Evolutionary conservation across 2,888 invertebrate genomes (phyloP), one percentile per base, ranked within the genome.

Genomic region (Nemoura dubitans): DNA sequence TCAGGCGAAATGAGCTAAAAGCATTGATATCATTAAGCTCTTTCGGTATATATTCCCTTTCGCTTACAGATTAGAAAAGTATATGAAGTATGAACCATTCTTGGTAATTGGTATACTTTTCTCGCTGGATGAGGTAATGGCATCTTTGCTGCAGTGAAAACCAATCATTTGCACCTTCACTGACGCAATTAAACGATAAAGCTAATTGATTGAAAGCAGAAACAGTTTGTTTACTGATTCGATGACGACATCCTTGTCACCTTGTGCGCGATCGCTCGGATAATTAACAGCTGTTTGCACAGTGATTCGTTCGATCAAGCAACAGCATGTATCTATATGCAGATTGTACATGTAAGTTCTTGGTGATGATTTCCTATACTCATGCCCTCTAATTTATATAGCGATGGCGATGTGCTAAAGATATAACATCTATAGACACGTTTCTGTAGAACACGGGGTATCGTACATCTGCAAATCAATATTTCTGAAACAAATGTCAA

Each of bases 171-270:
- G 21, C 59, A 59, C 59, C 59, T 59, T 21, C 21, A 21, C 59
- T 10, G 21, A 59, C 59, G 59, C 59, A 59, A 59, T 59, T 59
- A 21, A 10, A 2, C 14, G 59, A 59, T 59, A 59, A 59, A 59
- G 14, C 59, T 59, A 59, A 59, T 59, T 59, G 59, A 59, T 59
- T 59, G 59, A 59, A 59, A 59, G 59, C 59, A 59, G 59, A 59
- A 59, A 59, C 59, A 59, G 59, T 59, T 59, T 59, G 21, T 59
- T 59, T 59, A 59, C 59, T 21, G 16, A 16, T 7, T 59, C 59
- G 36, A 10, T 59, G 59, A 59, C 59, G 59, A 59, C 16, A 59
- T 36, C 59, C 59, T 7, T 16, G 59, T 21, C 59, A 21, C 21
- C 21, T 59, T 14, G 14, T 16, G 21, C 59, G 59, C 59, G 59